phyloP scores from a whole-genome alignment of 2,797 vertebrate species.

The Muraenolepis orangiensis region DNA sequence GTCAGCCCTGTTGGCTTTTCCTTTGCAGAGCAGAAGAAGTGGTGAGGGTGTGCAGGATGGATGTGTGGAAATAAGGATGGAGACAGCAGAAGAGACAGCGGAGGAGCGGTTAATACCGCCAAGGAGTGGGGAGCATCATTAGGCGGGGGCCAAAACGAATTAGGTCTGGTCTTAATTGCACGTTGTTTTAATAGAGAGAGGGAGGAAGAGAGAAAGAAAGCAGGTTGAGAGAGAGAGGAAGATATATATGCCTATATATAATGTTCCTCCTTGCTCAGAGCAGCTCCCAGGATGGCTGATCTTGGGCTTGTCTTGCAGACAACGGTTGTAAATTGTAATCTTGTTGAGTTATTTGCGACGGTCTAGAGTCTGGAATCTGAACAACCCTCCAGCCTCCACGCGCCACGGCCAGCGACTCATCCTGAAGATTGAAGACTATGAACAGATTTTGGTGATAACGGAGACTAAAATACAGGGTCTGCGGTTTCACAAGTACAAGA shows the following conservation, averaged over 20 bases:
- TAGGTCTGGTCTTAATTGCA: not conserved
- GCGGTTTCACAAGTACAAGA: too few species aligned
- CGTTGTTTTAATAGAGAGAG: not conserved
- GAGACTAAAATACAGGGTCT: not conserved
- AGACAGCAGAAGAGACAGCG: not conserved
- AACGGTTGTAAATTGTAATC: not conserved
- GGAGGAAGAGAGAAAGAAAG: not conserved
- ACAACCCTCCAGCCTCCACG: not conserved
- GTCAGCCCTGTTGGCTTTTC: too few species aligned
- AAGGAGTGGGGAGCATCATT: not conserved
- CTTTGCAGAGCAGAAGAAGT: too few species aligned
- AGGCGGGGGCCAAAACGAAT: not conserved
- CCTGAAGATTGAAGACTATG: not conserved
- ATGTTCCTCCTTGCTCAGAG: not conserved
- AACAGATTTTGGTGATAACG: not conserved
- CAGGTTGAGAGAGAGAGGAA: too few species aligned
- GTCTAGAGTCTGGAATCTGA: not conserved
- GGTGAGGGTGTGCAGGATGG: too few species aligned
- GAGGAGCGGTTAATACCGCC: too few species aligned
- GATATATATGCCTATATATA: not conserved
- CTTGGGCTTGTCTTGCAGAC: not conserved
- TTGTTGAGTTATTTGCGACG: not conserved
- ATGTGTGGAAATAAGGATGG: too few species aligned
- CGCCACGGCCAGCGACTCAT: not conserved
- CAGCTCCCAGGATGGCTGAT: not conserved